These are phyloP conservation scores for Emydura subglobosa DNA, from an alignment of 2,113 vertebrate species.

Conservation along the genomic window DNA sequence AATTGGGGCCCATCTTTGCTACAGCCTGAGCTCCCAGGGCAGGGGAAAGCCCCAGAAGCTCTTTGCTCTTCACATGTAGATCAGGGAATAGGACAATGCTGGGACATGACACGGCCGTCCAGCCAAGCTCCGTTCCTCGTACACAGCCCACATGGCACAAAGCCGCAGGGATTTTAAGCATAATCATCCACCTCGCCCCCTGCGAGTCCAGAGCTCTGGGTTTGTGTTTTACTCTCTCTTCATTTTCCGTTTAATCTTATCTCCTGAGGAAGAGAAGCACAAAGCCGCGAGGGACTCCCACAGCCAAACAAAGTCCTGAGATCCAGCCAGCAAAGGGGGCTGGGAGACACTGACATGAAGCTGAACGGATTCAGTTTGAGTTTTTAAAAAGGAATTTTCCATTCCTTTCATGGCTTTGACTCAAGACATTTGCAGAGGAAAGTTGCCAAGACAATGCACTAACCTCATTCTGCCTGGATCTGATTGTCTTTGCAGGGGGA, in stretches of 20 bases:
- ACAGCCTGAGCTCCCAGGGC: neutral
- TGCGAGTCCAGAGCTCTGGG: neutral
- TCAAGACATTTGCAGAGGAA: neutral
- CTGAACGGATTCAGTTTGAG: neutral
- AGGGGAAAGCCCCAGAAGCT: neutral
- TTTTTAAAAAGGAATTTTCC: slow-evolving; percentile 65
- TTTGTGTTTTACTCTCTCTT: neutral
- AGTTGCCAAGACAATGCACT: neutral
- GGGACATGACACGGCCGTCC: neutral
- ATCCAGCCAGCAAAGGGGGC: neutral
- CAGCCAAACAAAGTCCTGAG: slow-evolving; percentile 33
- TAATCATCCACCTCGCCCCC: neutral
- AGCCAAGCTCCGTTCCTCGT: neutral
- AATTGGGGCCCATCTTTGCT: neutral
- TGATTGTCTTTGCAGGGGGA: neutral
- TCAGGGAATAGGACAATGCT: neutral
- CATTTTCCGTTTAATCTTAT: neutral
- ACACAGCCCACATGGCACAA: neutral
- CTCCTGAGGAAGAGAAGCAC: rapidly evolving
- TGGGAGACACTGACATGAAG: rapidly evolving
- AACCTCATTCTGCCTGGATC: neutral
- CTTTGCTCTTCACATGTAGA: neutral
- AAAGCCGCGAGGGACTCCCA: neutral
- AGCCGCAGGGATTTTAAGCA: neutral
- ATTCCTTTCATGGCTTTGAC: slow-evolving; percentile 60